Evolutionary conservation across 2,888 invertebrate species (phyloP).

Genomic region (Tachystola acroxantha): DNA sequence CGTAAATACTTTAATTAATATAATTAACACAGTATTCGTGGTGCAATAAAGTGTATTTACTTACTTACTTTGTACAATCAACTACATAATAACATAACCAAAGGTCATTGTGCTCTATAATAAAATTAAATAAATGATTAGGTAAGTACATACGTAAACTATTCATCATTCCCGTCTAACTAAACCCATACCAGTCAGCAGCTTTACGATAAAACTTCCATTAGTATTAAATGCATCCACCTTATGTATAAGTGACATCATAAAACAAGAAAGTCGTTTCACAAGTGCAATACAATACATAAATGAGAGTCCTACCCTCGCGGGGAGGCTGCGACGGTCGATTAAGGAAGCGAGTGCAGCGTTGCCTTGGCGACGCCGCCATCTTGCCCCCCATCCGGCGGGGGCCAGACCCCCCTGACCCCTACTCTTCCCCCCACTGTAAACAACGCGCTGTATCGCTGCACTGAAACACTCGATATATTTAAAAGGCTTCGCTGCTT

Average conservation of each 20-base stretch:
- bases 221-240: neutral
- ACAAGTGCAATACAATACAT: conserved; percentile 71
- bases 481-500: conserved; percentile 59
- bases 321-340: conserved; percentile 66
- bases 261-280: conserved; percentile 45
- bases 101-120: no score
- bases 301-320: conserved; percentile 52
- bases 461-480: conserved; percentile 76
- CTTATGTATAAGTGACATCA: conserved; percentile 19
- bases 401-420: conserved; percentile 22
- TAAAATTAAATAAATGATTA: no score
- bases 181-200: no score
- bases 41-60: no score
- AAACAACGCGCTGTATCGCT: conserved; percentile 73
- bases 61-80: no score
- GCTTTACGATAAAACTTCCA: neutral
- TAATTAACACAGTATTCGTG: no score
- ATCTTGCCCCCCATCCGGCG: conserved; percentile 54
- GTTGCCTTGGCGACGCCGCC: conserved; percentile 74
- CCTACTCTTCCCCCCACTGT: conserved; percentile 48
- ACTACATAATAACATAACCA: no score
- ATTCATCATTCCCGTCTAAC: no score
- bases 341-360: conserved; percentile 77
- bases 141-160: no score
- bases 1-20: no score